Evolutionary conservation across 2,797 vertebrate genomes (phyloP).

Genomic region (Myotis planiceps): DNA sequence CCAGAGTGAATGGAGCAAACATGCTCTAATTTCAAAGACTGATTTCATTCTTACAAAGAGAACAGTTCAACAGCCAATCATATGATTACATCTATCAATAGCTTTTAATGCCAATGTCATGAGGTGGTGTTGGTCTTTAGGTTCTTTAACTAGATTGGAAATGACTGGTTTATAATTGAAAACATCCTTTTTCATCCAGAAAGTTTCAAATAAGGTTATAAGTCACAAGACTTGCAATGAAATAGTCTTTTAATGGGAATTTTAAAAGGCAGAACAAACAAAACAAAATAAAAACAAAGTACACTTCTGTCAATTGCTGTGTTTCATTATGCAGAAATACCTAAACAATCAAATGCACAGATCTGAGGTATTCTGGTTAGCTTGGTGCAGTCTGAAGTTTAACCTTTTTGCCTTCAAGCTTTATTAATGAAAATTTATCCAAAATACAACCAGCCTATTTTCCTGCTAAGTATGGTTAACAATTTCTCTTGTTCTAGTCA

Average conservation of each 20-base stretch:
- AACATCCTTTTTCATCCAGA: slow-evolving; percentile 27
- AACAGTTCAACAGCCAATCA: neutral
- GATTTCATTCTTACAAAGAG: slow-evolving; percentile 1
- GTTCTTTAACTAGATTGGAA: neutral
- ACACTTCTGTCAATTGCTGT: neutral
- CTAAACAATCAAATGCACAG: neutral
- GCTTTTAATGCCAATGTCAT: neutral
- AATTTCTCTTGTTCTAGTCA: neutral
- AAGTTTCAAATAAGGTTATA: neutral
- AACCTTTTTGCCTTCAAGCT: neutral
- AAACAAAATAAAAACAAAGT: neutral
- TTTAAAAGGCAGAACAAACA: neutral
- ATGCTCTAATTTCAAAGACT: slow-evolving; percentile 17
- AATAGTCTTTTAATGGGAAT: neutral
- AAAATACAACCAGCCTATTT: neutral
- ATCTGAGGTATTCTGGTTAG: neutral
- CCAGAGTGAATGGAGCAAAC: neutral
- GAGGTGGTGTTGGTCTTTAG: neutral
- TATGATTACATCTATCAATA: neutral
- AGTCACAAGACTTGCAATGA: neutral
- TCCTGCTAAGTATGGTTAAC: neutral
- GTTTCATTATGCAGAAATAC: neutral
- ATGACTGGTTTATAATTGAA: neutral
- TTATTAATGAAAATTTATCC: neutral
- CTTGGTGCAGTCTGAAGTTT: neutral